These are phyloP conservation scores for Nerophis ophidion DNA, from an alignment of 2,113 vertebrate species.

Conservation along the genomic window DNA sequence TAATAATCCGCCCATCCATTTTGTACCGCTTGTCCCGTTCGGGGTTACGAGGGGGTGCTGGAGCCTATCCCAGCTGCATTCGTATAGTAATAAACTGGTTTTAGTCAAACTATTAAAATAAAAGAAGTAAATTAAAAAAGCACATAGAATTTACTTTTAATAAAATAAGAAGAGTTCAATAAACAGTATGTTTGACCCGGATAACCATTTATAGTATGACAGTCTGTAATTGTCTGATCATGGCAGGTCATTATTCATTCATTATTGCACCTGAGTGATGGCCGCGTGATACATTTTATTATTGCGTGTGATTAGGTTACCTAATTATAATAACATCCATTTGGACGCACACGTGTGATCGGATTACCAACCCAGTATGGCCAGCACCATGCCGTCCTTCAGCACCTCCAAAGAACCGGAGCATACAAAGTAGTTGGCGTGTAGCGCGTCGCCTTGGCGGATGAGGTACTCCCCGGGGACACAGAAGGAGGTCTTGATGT, in stretches of 20 bases:
- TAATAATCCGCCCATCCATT: too few relatives aligned
- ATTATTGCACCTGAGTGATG: neutral
- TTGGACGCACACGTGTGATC: neutral
- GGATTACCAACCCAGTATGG: slow-evolving; percentile 85
- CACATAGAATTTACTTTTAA: too few relatives aligned
- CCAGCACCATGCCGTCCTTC: slow-evolving; percentile 86
- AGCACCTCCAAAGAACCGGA: slow-evolving; percentile 94
- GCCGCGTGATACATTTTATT: neutral
- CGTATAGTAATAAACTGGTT: too few relatives aligned
- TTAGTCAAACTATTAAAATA: too few relatives aligned
- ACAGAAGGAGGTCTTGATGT: slow-evolving; percentile 94
- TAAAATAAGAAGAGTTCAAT: too few relatives aligned
- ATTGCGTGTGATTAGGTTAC: neutral
- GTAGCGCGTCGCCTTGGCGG: slow-evolving; percentile 87
- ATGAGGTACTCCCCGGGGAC: slow-evolving; percentile 92
- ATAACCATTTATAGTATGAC: neutral
- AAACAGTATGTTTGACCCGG: too few relatives aligned
- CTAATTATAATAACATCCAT: neutral
- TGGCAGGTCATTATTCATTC: neutral
- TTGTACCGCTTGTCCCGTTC: too few relatives aligned
- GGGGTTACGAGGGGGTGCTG: too few relatives aligned
- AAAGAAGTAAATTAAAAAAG: too few relatives aligned
- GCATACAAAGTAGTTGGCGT: slow-evolving; percentile 93
- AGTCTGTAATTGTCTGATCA: neutral
- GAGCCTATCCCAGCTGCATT: too few relatives aligned